Conservation (phyloP, 2,888 invertebrate species). For the Nemotelus nigrinus region DNA sequence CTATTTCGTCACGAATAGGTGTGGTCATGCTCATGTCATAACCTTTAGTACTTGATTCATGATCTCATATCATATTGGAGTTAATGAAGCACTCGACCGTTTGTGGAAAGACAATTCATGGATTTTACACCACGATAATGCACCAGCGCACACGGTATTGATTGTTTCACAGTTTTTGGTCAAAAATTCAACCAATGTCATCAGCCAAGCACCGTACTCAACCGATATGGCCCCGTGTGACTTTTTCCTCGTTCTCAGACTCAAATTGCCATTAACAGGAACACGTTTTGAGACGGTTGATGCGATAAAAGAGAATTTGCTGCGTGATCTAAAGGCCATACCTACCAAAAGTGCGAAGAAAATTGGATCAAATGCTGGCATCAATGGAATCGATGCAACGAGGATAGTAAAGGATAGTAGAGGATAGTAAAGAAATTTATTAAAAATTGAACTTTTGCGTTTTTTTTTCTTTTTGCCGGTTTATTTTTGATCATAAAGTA, state of each 20-base stretch:
- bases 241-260: not conserved
- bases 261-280: not conserved
- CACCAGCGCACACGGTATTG: no score
- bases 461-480: not conserved
- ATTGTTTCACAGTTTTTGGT: no score
- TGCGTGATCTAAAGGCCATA: not conserved
- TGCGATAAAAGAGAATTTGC: no score
- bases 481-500: not conserved
- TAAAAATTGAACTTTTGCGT: not conserved
- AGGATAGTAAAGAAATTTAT: not conserved
- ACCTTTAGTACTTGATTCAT: no score
- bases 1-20: no score
- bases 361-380: not conserved
- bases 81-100: no score
- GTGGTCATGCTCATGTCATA: no score
- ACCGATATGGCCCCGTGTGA: not conserved
- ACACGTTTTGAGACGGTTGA: not conserved
- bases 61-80: no score
- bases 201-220: not conserved
- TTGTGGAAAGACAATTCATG: no score
- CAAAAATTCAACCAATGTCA: not conserved
- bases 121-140: no score
- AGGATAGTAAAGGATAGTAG: not conserved
- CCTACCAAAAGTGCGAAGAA: not conserved
- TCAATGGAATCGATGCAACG: not conserved